Conservation (phyloP, 35 echinoderm and acorn worm genomes). For the Apostichopus parvimensis region DNA sequence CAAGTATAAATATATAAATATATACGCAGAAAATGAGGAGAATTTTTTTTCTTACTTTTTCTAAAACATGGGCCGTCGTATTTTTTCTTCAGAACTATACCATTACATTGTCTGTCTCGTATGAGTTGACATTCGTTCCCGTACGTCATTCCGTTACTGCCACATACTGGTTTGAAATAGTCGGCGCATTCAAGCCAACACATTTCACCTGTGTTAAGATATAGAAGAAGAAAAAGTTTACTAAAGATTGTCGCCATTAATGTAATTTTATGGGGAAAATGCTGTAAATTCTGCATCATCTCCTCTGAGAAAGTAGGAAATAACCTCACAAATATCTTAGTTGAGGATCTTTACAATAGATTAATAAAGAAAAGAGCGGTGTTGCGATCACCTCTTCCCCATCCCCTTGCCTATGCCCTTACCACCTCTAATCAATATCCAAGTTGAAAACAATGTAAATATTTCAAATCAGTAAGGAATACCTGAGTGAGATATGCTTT, state of each 20-base stretch:
- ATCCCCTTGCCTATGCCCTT: no score
- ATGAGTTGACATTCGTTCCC: not conserved
- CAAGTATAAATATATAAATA: no score
- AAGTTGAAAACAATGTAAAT: no score
- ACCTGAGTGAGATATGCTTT: no score
- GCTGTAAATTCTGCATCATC: no score
- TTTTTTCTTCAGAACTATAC: not conserved
- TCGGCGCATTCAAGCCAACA: conserved; percentile 5
- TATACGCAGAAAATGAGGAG: not conserved
- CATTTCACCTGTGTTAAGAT: conserved; percentile 13
- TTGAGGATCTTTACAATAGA: no score
- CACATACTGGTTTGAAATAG: not conserved
- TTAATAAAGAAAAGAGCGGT: no score
- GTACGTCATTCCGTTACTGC: conserved; percentile 5
- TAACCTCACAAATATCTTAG: no score
- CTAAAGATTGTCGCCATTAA: not conserved
- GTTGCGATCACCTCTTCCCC: no score
- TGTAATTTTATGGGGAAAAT: not conserved
- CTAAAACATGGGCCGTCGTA: conserved; percentile 8
- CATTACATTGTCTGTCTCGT: conserved; percentile 1
- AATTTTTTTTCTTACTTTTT: not conserved
- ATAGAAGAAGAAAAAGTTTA: not conserved
- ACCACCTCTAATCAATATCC: no score
- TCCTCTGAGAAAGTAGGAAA: no score
- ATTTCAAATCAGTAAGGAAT: no score